Evolutionary conservation across 2,888 invertebrate species (phyloP), one percentile per base, ranked within the genome.

Genomic region (Caenorhabditis afra): DNA sequence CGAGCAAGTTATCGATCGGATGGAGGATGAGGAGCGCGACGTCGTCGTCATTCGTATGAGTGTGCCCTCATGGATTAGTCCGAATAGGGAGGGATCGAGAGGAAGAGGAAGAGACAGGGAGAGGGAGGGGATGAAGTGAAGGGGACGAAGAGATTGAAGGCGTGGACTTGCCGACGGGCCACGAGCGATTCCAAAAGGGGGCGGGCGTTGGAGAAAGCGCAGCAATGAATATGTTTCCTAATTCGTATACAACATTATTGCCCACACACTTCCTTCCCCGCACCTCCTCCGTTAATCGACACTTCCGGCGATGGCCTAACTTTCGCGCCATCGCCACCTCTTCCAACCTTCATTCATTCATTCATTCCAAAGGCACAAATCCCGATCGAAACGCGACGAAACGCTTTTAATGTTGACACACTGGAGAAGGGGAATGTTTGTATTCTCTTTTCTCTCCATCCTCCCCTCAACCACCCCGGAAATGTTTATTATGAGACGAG

Each of bases 1-100:
- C 29, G 62, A 76, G 55, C 76, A 49, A 39, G 50, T 50, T 11
- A 53, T 37, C 47, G 70, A 65, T 37, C 22, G 47, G 10, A 23
- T 44, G 20, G 68, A 53, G 14, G 73, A 59, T 39, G 64, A 67
- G 41, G 47, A 62, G 18, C 45, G 57, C 10, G 64, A 68, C 18
- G 80, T 62, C 44, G 61, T 57, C 57, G 67, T 50, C 57, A 67
- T 58, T 35, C 23, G 14, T 12, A 12, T 10, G 55, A 1, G 55
- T 14, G 35, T 45, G 55, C 53, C 49, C 49, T 64, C 50, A 29
- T 29, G 53, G 52, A 44, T 52, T 52, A 41, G 29, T 16, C 20
- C 7, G 41, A 3, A 20, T 22, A 22, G 39, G 11, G 61, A 55
- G 37, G 12, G 52, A 52, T 35, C 45, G 47, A 44, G 35, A 39